A percentile compares a stretch with the other conserved stretches of the same genome.
Conservation (phyloP, 2,113 vertebrate species). For the Cyanistes caeruleus region DNA sequence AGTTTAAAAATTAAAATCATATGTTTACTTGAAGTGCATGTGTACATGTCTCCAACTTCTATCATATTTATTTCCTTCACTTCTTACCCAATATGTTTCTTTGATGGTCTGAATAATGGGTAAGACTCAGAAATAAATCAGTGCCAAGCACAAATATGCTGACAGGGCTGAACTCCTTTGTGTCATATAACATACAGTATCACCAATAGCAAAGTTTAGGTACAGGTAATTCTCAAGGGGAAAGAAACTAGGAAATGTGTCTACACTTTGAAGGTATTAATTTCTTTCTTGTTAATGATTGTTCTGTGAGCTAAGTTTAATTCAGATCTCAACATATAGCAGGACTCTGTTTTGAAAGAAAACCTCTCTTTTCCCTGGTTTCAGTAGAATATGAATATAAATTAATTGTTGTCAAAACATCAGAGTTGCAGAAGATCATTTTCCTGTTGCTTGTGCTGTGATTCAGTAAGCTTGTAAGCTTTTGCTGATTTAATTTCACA, state of each 20-base stretch:
- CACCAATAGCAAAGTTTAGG: background rate
- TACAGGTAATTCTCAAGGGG: background rate
- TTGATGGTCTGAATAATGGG: background rate
- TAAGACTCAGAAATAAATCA: background rate
- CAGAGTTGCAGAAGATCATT: constrained; percentile 6
- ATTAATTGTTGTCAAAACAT: constrained; percentile 41
- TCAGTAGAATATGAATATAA: background rate
- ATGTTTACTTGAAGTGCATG: background rate
- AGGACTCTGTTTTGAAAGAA: background rate
- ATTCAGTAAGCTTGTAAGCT: constrained; percentile 45
- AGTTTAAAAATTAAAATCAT: background rate
- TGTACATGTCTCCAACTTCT: background rate
- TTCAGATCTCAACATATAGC: background rate
- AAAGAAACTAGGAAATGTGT: background rate
- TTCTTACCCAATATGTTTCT: background rate
- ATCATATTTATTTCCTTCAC: background rate
- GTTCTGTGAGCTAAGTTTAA: background rate
- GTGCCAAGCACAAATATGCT: background rate
- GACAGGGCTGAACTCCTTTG: background rate
- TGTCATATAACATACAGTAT: background rate
- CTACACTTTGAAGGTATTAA: background rate
- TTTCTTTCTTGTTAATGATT: background rate
- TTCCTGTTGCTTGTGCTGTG: background rate
- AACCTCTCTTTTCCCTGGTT: background rate
- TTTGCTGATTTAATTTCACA: constrained; percentile 60